These are phyloP conservation scores for Aphodius sticticus DNA, from an alignment of 2,888 invertebrate genomes.

Conservation along the genomic window DNA sequence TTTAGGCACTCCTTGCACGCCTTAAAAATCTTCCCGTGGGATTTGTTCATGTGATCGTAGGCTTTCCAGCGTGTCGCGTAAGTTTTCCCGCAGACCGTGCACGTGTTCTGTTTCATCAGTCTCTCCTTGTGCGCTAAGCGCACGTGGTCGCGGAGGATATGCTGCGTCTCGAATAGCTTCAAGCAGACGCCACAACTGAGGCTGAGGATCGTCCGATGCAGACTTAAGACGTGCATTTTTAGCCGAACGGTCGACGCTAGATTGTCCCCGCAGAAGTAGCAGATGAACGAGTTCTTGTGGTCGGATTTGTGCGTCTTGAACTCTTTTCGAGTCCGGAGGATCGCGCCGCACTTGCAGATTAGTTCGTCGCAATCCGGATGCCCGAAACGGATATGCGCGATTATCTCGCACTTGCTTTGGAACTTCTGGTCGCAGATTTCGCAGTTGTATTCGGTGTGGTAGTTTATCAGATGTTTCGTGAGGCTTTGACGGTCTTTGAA, in stretches of 20 bases:
- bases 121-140: conserved; percentile 61
- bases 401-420: conserved; percentile 66
- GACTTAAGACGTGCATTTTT: conserved; percentile 66
- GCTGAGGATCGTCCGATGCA: conserved; percentile 65
- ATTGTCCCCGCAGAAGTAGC: conserved; percentile 67
- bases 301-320: conserved; percentile 63
- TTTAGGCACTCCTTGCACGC: conserved; percentile 68
- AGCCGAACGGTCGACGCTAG: conserved; percentile 66
- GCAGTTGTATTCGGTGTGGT: conserved; percentile 64
- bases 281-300: conserved; percentile 64
- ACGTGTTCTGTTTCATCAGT: conserved; percentile 63
- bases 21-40: conserved; percentile 66
- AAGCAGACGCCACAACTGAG: conserved; percentile 67
- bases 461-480: conserved; percentile 64
- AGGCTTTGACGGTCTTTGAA: conserved; percentile 65
- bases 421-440: conserved; percentile 64
- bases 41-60: conserved; percentile 67
- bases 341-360: conserved; percentile 64
- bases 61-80: conserved; percentile 69
- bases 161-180: conserved; percentile 64
- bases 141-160: conserved; percentile 66
- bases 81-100: conserved; percentile 68
- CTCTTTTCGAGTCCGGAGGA: conserved; percentile 64
- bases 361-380: conserved; percentile 65
- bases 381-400: conserved; percentile 65